Conservation (phyloP, 2,888 invertebrate genomes). For the Glaucopsyche alexis region DNA sequence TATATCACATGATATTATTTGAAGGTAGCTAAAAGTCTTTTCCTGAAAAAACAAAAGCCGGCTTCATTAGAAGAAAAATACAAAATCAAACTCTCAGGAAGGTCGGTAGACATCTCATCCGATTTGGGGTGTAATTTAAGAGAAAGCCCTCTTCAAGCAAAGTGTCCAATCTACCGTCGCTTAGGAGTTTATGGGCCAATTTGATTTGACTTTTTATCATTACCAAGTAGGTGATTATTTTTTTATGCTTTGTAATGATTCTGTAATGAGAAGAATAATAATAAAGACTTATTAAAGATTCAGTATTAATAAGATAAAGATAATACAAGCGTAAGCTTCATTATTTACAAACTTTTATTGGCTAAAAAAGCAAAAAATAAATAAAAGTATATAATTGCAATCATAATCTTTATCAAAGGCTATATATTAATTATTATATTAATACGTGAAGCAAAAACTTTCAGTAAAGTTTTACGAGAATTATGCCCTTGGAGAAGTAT, state of each 20-base stretch:
- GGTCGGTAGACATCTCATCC: slow-evolving; percentile 22
- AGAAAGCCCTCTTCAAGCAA: slow-evolving; percentile 35
- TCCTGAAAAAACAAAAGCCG: slow-evolving; percentile 21
- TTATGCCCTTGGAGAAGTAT: no score
- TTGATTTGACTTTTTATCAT: slow-evolving; percentile 31
- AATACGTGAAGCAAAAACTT: no score
- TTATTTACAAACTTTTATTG: no score
- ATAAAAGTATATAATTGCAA: no score
- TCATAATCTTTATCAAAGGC: no score
- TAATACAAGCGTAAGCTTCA: not conserved
- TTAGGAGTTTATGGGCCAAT: slow-evolving; percentile 36
- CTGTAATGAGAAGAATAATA: slow-evolving; percentile 4
- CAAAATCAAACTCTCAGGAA: slow-evolving; percentile 21
- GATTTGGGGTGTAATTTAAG: slow-evolving; percentile 38
- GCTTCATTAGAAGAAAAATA: slow-evolving; percentile 28
- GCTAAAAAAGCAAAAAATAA: no score
- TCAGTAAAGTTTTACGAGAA: no score
- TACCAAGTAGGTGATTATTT: slow-evolving; percentile 24
- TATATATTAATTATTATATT: no score
- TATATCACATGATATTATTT: not conserved
- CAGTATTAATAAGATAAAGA: not conserved
- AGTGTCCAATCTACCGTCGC: slow-evolving; percentile 36
- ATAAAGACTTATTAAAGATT: not conserved
- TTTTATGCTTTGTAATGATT: not conserved
- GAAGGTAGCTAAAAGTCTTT: not conserved